Evolutionary conservation across 2,113 vertebrate species (phyloP), one percentile per base, ranked within the genome.

Genomic region (Platycercus adscitus): DNA sequence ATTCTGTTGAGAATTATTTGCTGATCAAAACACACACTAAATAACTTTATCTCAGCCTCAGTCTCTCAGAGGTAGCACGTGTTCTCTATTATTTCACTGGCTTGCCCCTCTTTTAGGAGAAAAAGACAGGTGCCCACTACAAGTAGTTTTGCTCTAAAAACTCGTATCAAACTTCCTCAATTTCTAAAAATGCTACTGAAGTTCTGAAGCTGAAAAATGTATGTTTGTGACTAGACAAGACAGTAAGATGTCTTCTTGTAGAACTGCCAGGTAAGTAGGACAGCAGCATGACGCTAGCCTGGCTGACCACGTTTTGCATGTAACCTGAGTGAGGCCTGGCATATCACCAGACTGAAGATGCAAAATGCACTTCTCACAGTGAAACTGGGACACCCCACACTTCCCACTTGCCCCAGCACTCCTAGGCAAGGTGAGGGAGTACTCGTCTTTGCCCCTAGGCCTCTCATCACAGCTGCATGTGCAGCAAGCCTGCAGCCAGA

Each of bases 251-350:
- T 24, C 8, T 24, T 44, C 39, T 35, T 55, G 43, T 9, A 26
- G 29, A 60, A 47, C 13, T 33, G 50, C 5, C 39, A 64, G 47
- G 0, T 6, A 35, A 71, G 24, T 15, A 39, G 11, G 10, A 29
- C n/a, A 0, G 4, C 43, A 2, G 6, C 1, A 7, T 41, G 37
- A 58, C 37, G 15, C 12, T 3, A 56, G 29, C 6, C 1, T 37
- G 44, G 31, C 17, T 24, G 29, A 58, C 15, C 16, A 64, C 37
- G 2, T 39, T 85, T 35, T 13, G 1, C 5, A 28, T 10, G 44
- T 18, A 29, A 55, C 7, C 14, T 26, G n/a, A 16, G 28, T 0
- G 8, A 49, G 17, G 46, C 10, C 26, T 52, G 39, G 69, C 18
- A 19, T 29, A 61, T 4, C 50, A 63, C 33, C 68, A 83, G 49